Base-by-base conservation (phyloP, 2,113 vertebrate genomes). In the Collichthys lucidus region DNA sequence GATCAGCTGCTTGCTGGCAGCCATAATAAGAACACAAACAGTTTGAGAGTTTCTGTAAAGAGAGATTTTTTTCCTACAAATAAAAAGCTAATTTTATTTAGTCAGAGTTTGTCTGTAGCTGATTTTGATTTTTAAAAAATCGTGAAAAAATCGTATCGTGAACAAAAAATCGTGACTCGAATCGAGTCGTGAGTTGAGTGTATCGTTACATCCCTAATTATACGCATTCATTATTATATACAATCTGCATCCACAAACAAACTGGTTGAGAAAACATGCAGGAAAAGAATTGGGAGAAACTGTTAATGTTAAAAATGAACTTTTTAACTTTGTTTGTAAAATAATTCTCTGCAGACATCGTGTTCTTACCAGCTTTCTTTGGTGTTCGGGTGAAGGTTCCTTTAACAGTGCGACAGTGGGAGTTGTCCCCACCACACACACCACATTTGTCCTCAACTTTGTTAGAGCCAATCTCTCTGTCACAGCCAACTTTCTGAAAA, bases 401-500 rank as follows among this genome's bases (percentile, higher is more conserved):
- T 89, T 99, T 99, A 26, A 99, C 96, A 0, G 97, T 99, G 74
- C 97, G 96, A 79, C 98, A 99, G 69, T 99, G 98, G 3, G 98
- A 98, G 64, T 98, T 98, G 63, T 99, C 98, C 10, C 98, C 98
- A 0, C 97, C 97, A 0, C 98, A 99, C 8, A 99, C 98, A 0
- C 98, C 98, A 3, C 98, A 99, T 76, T 97, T 98, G 90, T 99
- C 98, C 80, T 99, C 98, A 0, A 94, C 92, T 89, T 99, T 99
- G 77, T 75, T 95, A 1, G 98, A 99, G 70, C 97, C 97, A 0
- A 99, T 98, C 71, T 98, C 98, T 89, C 96, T 96, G 94, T 99
- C 97, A 65, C 98, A 99, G 83, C 98, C 98, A 64, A 97, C 97
- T 95, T 98, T 98, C 98, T 99, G 93, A 24, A 90, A n/a, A 66